Conservation (phyloP, 2,888 invertebrate species). For the Dendrolimus pini region DNA sequence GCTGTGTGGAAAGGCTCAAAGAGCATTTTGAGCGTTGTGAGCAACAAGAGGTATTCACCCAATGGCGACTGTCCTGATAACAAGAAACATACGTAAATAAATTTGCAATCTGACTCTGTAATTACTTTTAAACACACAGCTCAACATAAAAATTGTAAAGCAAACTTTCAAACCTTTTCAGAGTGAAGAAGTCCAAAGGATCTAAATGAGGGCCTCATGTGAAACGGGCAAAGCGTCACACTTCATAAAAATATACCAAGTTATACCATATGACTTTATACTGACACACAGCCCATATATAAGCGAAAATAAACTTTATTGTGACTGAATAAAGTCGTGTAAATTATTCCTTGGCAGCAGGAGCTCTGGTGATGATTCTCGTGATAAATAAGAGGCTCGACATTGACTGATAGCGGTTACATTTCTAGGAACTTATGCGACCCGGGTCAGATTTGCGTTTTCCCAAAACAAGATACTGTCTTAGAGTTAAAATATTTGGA, state of each 20-base stretch:
- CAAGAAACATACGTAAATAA: too few species aligned
- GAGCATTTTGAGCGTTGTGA: too few species aligned
- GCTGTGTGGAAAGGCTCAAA: too few species aligned
- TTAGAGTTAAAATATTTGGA: conserved; percentile 32
- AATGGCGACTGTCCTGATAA: too few species aligned
- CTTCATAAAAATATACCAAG: conserved; percentile 1
- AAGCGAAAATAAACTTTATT: not conserved
- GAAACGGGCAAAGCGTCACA: not conserved
- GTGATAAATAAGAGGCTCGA: conserved; percentile 64
- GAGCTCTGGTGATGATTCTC: conserved; percentile 5
- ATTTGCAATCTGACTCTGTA: too few species aligned
- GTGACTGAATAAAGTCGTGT: not conserved
- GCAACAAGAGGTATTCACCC: too few species aligned
- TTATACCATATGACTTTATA: not conserved
- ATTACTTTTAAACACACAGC: too few species aligned
- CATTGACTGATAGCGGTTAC: conserved; percentile 57
- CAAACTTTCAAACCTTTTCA: too few species aligned
- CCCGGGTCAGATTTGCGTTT: conserved; percentile 47
- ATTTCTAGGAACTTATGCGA: conserved; percentile 28
- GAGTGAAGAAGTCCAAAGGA: not conserved
- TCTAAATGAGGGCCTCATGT: not conserved
- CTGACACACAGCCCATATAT: not conserved
- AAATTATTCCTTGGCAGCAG: not conserved
- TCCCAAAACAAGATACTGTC: conserved; percentile 45
- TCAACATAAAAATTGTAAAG: too few species aligned